Percentiles rank a stretch among this genome's conserved stretches.
phyloP scores from a whole-genome alignment of 2,888 invertebrate genomes.

The Drosophila helvetica region DNA sequence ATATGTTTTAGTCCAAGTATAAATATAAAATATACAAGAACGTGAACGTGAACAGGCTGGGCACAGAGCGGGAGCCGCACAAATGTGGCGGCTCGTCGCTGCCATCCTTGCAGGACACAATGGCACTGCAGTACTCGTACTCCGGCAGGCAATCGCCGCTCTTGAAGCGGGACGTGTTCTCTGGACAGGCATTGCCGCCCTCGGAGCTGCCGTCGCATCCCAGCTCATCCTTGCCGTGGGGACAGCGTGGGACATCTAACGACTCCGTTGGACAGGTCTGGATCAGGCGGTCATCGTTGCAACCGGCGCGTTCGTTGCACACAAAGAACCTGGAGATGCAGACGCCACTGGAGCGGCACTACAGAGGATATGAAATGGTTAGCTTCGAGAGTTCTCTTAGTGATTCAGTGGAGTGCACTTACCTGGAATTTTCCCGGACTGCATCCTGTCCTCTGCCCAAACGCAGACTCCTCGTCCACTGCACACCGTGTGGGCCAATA shows the following conservation, averaged over 20 bases:
- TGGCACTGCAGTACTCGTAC: constrained; percentile 96
- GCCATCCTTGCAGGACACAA: constrained; percentile 93
- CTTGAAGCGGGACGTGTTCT: constrained; percentile 92
- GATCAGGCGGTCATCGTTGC: constrained; percentile 88
- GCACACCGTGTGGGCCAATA: too few relatives aligned
- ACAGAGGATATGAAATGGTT: constrained; percentile 64
- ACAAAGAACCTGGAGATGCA: constrained; percentile 97
- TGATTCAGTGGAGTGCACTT: constrained; percentile 29
- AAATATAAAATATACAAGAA: too few relatives aligned
- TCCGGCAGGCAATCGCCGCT: constrained; percentile 95
- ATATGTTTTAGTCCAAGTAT: too few relatives aligned
- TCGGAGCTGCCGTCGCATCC: constrained; percentile 87
- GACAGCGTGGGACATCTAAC: constrained; percentile 89
- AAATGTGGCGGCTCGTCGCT: constrained; percentile 94
- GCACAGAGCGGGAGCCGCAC: constrained; percentile 86
- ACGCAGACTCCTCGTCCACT: too few relatives aligned
- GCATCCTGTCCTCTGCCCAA: constrained; percentile 91
- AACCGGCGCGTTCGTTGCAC: constrained; percentile 92
- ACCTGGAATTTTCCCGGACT: constrained; percentile 92
- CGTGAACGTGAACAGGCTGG: constrained; percentile 83
- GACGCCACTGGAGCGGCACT: constrained; percentile 93
- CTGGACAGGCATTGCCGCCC: constrained; percentile 87
- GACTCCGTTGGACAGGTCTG: constrained; percentile 88
- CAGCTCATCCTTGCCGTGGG: constrained; percentile 90
- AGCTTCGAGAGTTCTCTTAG: background rate